Base-by-base conservation (phyloP, 2,113 vertebrate species). In the Pipra filicauda region DNA sequence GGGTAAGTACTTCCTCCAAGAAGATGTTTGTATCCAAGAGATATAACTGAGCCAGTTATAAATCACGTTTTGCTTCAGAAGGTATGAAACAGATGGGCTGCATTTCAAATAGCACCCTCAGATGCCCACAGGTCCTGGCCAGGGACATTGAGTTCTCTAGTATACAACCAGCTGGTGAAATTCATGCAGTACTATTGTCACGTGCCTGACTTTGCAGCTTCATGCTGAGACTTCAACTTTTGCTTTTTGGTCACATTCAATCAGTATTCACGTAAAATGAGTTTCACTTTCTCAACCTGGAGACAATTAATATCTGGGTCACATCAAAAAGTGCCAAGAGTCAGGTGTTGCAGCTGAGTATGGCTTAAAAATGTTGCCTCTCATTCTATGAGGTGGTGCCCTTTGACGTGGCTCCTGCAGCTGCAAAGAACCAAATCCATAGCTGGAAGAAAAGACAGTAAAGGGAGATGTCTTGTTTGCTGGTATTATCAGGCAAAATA, bases 141-240 rank as follows among this genome's bases (percentile, higher is more conserved):
- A 71, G 27, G 16, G 11, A 81, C 30, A 14, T 2, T 71, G 33
- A 69, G 20, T 72, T 94, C 86, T 61, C 30, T 55, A 43, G 27
- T 4, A 18, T 49, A 35, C 8, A 85, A 19, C 5, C 70, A 85
- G 15, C 33, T 84, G 48, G 59, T 59, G 27, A 67, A 94, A 81
- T 46, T 37, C 48, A 37, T 72, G 39, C 57, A 61, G 27, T 69
- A 52, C 39, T 24, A 6, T 24, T 43, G 9, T 27, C 26, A 28
- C 0, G 0, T 84, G 20, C 31, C 74, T 55, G 35, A 26, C 27
- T 64, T 55, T 46, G 9, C 4, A 2, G 27, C 24, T 75, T 67
- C 23, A 6, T 77, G 5, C 6, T 30, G 37, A 72, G 49, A 59
- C 15, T 74, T 73, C 51, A 74, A 0, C 23, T 88, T 51, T 59